Evolutionary conservation across 2,797 vertebrate species (phyloP), one percentile per base, ranked within the genome.

Genomic region (Hirundo rustica): DNA sequence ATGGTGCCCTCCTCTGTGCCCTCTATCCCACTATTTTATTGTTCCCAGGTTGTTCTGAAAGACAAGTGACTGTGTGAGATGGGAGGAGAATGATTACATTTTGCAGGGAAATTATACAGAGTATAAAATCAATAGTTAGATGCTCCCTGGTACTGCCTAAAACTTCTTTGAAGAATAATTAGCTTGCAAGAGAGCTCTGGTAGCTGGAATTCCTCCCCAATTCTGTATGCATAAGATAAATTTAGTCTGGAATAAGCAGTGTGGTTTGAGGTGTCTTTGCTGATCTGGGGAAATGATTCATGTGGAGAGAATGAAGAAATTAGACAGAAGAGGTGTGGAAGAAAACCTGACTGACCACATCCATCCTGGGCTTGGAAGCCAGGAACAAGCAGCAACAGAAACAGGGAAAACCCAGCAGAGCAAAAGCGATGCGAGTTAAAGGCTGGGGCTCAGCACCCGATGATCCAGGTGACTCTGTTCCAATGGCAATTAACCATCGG

Each of bases 91-190:
- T 38, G 27, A 80, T 91, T 83, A 85, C 47, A 81, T 88, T 94
- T 95, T 83, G 21, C 85, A 88, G 38, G 13, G 36, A 92, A 91
- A 93, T 93, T 60, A 74, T 45, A 64, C 42, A 74, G 85, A 91
- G 62, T 81, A 94, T 34, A 92, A 95, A 93, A 95, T 92, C 85
- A 90, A 75, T 89, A 79, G 92, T 76, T 78, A 91, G 79, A 73
- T 86, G 88, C 60, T 93, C 91, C 30, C 64, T 90, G 60, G 88
- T 91, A 92, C 80, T 47, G 53, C 64, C 88, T 96, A 47, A 73
- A 93, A 94, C 57, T 78, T 96, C 73, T 93, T 91, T 92, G 88
- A 96, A 95, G 91, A 92, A 84, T 93, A 94, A 95, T 96, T 92
- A 94, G 48, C 57, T 95, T 92, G 70, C 70, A 74, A 70, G 66